phyloP scores from a whole-genome alignment of 2,113 vertebrate species.

The Petroica traversi region DNA sequence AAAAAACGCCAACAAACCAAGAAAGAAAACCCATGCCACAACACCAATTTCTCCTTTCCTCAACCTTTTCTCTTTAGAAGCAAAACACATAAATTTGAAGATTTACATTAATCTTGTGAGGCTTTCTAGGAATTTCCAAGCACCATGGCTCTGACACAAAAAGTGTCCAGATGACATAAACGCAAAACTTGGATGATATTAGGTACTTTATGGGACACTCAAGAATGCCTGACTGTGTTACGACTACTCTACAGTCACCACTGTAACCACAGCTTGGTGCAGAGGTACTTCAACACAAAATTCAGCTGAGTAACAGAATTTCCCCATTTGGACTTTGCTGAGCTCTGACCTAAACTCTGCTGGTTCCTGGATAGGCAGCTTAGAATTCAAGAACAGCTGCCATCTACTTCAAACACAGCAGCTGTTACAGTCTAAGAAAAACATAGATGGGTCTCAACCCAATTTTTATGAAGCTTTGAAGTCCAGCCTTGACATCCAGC shows the following conservation, averaged over 20 bases:
- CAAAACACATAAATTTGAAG: background rate
- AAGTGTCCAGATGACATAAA: background rate
- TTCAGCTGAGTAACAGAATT: background rate
- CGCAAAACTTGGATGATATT: background rate
- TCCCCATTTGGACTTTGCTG: background rate
- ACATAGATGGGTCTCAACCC: background rate
- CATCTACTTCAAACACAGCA: background rate
- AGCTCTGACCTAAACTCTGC: background rate
- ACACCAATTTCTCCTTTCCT: background rate
- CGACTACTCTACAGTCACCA: background rate
- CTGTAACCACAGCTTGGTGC: rapidly evolving
- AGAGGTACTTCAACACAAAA: background rate
- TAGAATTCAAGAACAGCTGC: background rate
- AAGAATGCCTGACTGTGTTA: background rate
- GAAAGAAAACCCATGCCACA: background rate
- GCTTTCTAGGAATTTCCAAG: background rate
- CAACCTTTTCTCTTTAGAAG: background rate
- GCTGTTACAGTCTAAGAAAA: background rate
- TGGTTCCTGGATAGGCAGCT: background rate
- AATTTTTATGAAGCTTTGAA: background rate
- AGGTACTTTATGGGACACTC: background rate
- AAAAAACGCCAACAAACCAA: no score
- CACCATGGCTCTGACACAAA: background rate
- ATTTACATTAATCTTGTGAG: background rate
- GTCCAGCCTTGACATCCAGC: background rate